Base-by-base conservation (phyloP, 1,140 invertebrate genomes). In the Pantala flavescens region DNA sequence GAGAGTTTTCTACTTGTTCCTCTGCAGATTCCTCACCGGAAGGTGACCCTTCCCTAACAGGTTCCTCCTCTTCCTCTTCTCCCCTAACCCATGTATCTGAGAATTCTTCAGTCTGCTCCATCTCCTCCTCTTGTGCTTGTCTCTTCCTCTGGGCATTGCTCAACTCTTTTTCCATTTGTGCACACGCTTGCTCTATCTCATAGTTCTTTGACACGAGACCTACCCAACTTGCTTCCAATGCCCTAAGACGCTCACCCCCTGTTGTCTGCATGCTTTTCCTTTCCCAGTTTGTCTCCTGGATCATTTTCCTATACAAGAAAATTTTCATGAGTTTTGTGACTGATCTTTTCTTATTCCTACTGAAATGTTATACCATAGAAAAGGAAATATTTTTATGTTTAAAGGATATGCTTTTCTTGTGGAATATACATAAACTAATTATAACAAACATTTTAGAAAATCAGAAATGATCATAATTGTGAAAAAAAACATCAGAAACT, bases 161-260 rank as follows among this genome's bases (percentile, higher is more conserved):
- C 23, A 72, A 23, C 71, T 85, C 81, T 77, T 86, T 83, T 75
- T 87, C 85, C 12, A 87, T 79, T 43, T 85, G 83, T 28, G 84
- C 85, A 77, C 86, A 87, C 1, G 90, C 91, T 76, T 91, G 88
- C 82, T 94, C 92, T 42, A 94, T 90, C 82, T 98, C 93, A 83
- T 98, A 99, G 85, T 99, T 99, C 82, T 98, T 97, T 23, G 93
- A 95, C 0, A 98, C 96, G 43, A 98, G 87, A 63, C 93, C 90
- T 11, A 98, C 96, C 97, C 97, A 98, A 76, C 91, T 90, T 0
- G 91, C 87, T 78, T 96, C 93, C 10, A 96, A 82, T 23, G 89
- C 87, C 70, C 89, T 84, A 23, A 97, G 80, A 80, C 93, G 90
- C 55, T 95, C 92, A 0, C 96, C 96, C 71, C 93, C 94, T 77